phyloP scores from a whole-genome alignment of 2,888 invertebrate species.

The Caenorhabditis panamensis region DNA sequence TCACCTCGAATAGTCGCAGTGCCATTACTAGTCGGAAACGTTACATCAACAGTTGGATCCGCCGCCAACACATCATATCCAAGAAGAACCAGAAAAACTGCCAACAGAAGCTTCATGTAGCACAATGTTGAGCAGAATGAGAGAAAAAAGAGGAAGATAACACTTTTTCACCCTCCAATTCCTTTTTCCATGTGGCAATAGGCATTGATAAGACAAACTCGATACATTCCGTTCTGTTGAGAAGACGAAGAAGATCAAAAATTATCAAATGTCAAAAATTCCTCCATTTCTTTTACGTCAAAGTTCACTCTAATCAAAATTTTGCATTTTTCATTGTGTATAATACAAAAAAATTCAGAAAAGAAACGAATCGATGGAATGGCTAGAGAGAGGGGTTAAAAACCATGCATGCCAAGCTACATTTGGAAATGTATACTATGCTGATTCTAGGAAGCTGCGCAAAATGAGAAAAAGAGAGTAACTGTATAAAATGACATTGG shows the following conservation, averaged over 20 bases:
- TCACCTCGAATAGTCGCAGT: slow-evolving; percentile 60
- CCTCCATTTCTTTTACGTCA: background rate
- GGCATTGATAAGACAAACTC: slow-evolving; percentile 17
- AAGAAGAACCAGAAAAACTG: slow-evolving; percentile 9
- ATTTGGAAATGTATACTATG: slow-evolving; percentile 2
- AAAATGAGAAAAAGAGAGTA: background rate
- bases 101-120: slow-evolving; percentile 46
- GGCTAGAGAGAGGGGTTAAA: background rate
- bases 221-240: slow-evolving; percentile 42
- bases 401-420: background rate
- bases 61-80: background rate
- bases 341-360: background rate
- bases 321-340: background rate
- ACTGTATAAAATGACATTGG: background rate
- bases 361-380: background rate
- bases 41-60: slow-evolving; percentile 55
- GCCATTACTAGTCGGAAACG: slow-evolving; percentile 26
- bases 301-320: background rate
- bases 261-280: background rate
- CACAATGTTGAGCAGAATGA: slow-evolving; percentile 29
- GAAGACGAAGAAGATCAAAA: background rate
- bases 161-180: background rate
- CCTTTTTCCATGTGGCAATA: slow-evolving; percentile 41
- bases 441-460: background rate
- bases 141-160: slow-evolving; percentile 7